Evolutionary conservation across 2,888 invertebrate species (phyloP), one percentile per base, ranked within the genome.

Genomic region (Machimus rusticus): DNA sequence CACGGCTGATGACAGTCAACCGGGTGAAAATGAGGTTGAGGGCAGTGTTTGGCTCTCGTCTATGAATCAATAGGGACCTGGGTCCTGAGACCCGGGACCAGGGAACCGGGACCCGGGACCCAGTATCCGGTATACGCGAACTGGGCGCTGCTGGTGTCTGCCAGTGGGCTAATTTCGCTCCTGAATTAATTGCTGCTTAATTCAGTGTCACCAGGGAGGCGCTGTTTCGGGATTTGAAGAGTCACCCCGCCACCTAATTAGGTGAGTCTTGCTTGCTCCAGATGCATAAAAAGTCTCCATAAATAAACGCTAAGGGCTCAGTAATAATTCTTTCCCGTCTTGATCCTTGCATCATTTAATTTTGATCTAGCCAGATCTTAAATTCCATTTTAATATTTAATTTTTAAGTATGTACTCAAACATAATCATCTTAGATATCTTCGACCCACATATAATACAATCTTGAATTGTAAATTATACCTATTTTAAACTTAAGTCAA

Each of bases 21-120:
- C n/a, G 57, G 37, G 57, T 82, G 82, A 57, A 66, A 82, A 57
- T 82, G 57, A 66, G 82, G 82, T 66, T 82, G 82, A 66, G 82
- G 82, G 34, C 76, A 76, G 76, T 76, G 76, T 37, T 76, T 34
- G 76, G 76, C 23, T 66, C 66, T 66, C 66, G 66, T 66, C 66
- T 66, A 66, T n/a, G 66, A 66, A 66, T 66, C 66, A 66, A 66
- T 66, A 66, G 66, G 66, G 66, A 28, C 19, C 66, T 23, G 28
- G 66, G 28, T 23, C 23, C 66, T 8, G 23, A 23, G 28, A 8
- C 6, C 28, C 28, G 8, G 12, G 39, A 28, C 19, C 66, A 12
- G 28, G 66, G 66, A 66, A 2, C 66, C 23, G 9, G 28, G 28
- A 23, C 2, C 66, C 28, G 46, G 46, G 46, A 46, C 19, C 57